Evolutionary conservation across 2,888 invertebrate genomes (phyloP), one percentile per base, ranked within the genome.

Genomic region (Trichopoda pennipes): DNA sequence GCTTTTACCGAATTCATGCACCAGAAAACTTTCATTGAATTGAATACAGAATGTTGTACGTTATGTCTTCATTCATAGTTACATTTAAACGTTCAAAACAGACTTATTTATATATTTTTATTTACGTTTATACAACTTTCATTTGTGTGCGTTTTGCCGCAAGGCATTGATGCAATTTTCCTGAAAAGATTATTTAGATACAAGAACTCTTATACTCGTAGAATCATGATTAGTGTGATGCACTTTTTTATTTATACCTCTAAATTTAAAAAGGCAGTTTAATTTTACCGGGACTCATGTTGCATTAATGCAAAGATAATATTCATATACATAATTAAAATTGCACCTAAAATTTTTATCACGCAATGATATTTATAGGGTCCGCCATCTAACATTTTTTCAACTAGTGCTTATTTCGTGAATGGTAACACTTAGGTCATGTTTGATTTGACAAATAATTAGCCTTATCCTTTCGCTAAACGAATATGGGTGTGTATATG

Each of bases 151-250:
- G 23, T 63, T 70, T 69, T 69, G 78, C 81, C 81, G 75, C 69
- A 56, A 78, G 81, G 55, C 70, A 78, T 78, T 78, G 70, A 79
- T 74, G 74, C 66, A 77, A 66, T 74, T 82, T 74, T 49, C 63
- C 23, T 78, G 53, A 66, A 78, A 70, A 74, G 70, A 74, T 78
- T 82, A 66, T 42, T 70, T 66, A 70, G 32, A 69, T 66, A 47
- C 47, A 58, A 69, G 69, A 49, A 44, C 61, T 38, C 77, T 68
- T 23, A 47, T 66, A 51, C 17, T 3, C 28, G 21, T 4, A 6
- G 16, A 28, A 1, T n/a, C 9, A 23, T 35, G 53, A n/a, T 35
- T 28, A 1, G 28, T 28, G 60, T 72, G 60, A 3, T 42, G 38
- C n/a, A 56, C 12, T 35, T 17, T 60, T 17, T 60, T 23, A 61